phyloP scores from a whole-genome alignment of 2,888 invertebrate species.

The Xestobium rufovillosum region DNA sequence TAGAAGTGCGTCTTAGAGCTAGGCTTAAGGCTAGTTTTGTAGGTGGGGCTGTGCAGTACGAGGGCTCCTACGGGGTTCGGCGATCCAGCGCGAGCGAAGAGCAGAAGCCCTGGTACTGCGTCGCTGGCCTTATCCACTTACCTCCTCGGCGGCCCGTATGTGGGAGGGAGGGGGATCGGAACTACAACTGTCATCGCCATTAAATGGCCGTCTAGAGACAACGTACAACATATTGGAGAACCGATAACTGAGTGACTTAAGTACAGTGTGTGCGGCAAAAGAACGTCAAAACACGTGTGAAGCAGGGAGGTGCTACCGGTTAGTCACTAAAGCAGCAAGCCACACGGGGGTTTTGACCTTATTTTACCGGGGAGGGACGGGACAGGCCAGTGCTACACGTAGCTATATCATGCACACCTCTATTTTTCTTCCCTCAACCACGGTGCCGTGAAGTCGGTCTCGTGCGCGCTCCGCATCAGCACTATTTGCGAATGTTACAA shows the following conservation, averaged over 20 bases:
- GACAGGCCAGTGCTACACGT: conserved; percentile 55
- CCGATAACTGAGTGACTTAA: conserved; percentile 30
- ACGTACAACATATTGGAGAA: conserved; percentile 42
- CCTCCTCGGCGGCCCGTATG: conserved; percentile 44
- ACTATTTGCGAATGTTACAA: conserved; percentile 99
- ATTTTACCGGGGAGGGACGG: conserved; percentile 46
- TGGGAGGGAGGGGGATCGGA: conserved; percentile 50
- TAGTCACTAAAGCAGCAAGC: conserved; percentile 46
- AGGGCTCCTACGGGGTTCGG: no score
- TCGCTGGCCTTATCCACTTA: conserved; percentile 46
- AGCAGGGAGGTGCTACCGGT: conserved; percentile 42
- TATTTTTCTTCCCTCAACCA: conserved; percentile 99
- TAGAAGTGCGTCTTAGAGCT: no score
- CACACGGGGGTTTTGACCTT: conserved; percentile 46
- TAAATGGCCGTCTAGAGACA: conserved; percentile 61
- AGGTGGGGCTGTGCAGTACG: no score
- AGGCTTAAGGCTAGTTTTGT: no score
- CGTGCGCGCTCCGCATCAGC: conserved; percentile 99
- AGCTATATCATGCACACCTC: conserved; percentile 93
- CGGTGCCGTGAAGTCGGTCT: conserved; percentile 99
- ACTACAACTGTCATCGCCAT: conserved; percentile 38
- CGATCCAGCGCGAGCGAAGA: no score
- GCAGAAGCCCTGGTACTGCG: no score
- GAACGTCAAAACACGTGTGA: conserved; percentile 47
- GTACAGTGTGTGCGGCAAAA: conserved; percentile 42